Conservation (phyloP, 2,888 invertebrate species). For the Mesorhabditis spiculigera region DNA sequence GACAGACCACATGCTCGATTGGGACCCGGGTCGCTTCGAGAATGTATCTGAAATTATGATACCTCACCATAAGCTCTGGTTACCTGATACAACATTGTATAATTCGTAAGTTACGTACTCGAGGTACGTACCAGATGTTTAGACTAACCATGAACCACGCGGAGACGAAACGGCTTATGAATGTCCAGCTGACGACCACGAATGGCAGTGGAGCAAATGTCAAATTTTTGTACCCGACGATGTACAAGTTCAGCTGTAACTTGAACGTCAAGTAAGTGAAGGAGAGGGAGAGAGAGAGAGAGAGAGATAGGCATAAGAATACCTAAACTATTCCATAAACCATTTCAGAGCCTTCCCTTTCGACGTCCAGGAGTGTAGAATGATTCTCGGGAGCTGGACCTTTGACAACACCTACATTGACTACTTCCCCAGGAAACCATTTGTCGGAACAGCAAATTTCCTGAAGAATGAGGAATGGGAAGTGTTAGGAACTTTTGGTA, state of each 20-base stretch:
- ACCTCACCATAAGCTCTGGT: slow-evolving; percentile 42
- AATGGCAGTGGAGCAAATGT: slow-evolving; percentile 34
- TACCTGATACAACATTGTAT: slow-evolving; percentile 48
- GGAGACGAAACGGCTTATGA: slow-evolving; percentile 39
- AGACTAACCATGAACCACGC: slow-evolving; percentile 49
- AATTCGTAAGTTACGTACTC: slow-evolving; percentile 31
- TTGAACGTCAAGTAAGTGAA: slow-evolving; percentile 21
- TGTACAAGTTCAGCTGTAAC: slow-evolving; percentile 45
- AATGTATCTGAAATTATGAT: slow-evolving; percentile 44
- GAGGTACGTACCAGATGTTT: slow-evolving; percentile 2
- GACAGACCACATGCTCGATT: slow-evolving; percentile 45
- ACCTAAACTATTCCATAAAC: background rate
- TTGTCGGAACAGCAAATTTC: slow-evolving; percentile 45
- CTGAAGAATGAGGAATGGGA: slow-evolving; percentile 53
- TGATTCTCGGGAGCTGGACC: slow-evolving; percentile 48
- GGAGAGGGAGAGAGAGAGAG: background rate
- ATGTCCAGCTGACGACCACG: slow-evolving; percentile 41
- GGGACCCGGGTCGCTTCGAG: slow-evolving; percentile 45
- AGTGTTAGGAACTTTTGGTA: slow-evolving; percentile 39
- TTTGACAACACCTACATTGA: slow-evolving; percentile 51
- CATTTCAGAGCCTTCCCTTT: slow-evolving; percentile 35
- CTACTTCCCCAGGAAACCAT: slow-evolving; percentile 41
- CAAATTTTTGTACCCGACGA: slow-evolving; percentile 47
- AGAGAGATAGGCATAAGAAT: background rate
- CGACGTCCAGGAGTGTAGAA: slow-evolving; percentile 42